phyloP scores from a whole-genome alignment of 2,113 vertebrate species.

The Melospiza georgiana region DNA sequence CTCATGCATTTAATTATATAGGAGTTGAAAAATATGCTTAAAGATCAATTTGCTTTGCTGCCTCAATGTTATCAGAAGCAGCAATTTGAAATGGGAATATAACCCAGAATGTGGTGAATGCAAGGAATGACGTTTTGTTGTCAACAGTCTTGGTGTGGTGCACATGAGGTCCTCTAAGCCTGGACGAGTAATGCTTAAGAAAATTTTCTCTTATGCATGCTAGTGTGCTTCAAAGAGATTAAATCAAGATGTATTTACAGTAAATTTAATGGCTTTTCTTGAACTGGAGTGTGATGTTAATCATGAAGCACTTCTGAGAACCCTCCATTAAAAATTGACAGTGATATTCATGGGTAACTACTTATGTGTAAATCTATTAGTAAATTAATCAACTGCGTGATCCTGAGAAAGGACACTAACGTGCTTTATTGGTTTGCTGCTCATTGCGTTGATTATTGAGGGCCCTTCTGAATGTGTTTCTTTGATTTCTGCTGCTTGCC shows the following conservation, averaged over 20 bases:
- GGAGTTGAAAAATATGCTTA: background rate
- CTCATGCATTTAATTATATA: background rate
- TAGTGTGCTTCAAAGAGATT: background rate
- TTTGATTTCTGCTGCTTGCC: background rate
- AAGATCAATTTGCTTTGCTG: background rate
- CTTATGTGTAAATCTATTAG: constrained; percentile 17
- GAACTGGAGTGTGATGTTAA: background rate
- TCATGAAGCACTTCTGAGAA: background rate
- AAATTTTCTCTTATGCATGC: background rate
- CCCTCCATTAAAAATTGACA: background rate
- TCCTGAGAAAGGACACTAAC: background rate
- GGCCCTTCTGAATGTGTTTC: background rate
- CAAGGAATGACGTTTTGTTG: background rate
- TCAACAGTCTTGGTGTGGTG: background rate
- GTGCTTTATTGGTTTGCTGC: constrained; percentile 20
- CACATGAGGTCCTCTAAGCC: background rate
- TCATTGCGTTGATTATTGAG: background rate
- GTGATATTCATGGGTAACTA: background rate
- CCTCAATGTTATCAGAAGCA: background rate
- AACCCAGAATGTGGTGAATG: background rate
- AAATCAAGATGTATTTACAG: background rate
- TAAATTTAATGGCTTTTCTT: background rate
- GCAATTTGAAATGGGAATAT: background rate
- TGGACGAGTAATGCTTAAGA: background rate
- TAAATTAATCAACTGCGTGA: background rate